These are phyloP conservation scores for Halictus rubicundus DNA, from an alignment of 1,140 invertebrate genomes.

Conservation along the genomic window DNA sequence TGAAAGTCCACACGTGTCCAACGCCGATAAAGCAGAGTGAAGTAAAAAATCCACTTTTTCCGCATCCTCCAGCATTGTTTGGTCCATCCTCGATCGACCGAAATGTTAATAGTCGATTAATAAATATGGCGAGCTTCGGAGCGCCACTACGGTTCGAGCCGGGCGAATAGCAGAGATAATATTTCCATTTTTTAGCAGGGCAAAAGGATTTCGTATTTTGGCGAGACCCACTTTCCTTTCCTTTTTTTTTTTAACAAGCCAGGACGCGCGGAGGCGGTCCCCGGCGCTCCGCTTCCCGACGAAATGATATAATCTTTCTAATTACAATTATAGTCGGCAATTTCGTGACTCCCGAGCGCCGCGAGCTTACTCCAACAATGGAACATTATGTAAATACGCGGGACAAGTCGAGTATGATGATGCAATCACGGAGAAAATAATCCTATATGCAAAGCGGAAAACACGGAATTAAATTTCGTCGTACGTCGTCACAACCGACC, in stretches of 20 bases:
- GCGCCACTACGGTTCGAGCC: too few species aligned
- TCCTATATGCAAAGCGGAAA: not conserved
- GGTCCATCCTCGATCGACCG: too few species aligned
- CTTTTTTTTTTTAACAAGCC: too few species aligned
- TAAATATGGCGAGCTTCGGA: too few species aligned
- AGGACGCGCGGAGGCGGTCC: too few species aligned
- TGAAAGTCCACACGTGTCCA: too few species aligned
- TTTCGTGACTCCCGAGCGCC: not conserved
- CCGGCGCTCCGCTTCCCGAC: not conserved
- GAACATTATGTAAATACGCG: not conserved
- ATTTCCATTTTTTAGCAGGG: not conserved
- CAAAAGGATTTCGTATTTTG: not conserved
- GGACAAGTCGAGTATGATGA: not conserved
- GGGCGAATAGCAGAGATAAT: not conserved
- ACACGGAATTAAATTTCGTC: too few species aligned
- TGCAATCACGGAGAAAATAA: not conserved
- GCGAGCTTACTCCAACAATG: not conserved
- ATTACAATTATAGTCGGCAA: not conserved
- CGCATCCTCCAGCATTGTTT: too few species aligned
- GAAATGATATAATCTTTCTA: not conserved
- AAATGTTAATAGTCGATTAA: too few species aligned
- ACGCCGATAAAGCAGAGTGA: too few species aligned
- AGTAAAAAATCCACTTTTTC: too few species aligned
- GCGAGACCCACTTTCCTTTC: not conserved
- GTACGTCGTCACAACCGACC: too few species aligned